A percentile compares a stretch with the other conserved stretches of the same genome.
phyloP scores from a whole-genome alignment of 2,113 vertebrate genomes.

The Phocoena sinus region DNA sequence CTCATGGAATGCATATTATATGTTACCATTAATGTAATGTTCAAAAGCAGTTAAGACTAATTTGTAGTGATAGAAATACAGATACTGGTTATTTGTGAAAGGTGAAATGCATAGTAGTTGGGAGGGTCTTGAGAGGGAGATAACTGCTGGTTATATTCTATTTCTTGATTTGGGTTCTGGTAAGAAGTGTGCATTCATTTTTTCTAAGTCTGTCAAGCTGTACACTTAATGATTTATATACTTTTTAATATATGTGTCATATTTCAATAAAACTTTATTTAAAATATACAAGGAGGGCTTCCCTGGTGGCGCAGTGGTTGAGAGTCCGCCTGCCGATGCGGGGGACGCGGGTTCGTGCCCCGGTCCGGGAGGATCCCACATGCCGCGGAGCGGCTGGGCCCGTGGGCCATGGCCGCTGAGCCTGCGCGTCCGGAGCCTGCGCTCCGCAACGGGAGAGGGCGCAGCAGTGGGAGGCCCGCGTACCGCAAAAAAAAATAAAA shows the following conservation, averaged over 20 bases:
- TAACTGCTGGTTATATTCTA: not conserved
- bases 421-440: too few relatives aligned
- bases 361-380: too few relatives aligned
- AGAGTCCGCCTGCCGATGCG: too few relatives aligned
- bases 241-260: not conserved
- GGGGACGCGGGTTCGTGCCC: too few relatives aligned
- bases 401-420: too few relatives aligned
- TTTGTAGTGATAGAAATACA: not conserved
- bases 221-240: not conserved
- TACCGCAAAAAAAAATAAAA: too few relatives aligned
- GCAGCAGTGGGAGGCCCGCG: too few relatives aligned
- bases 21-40: not conserved
- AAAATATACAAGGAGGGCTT: not conserved
- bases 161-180: not conserved
- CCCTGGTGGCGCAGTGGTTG: too few relatives aligned
- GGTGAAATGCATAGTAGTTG: not conserved
- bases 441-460: too few relatives aligned
- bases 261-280: not conserved
- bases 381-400: too few relatives aligned
- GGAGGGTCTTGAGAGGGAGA: not conserved
- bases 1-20: not conserved
- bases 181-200: not conserved
- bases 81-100: not conserved
- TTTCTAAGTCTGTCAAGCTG: too few relatives aligned
- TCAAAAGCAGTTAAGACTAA: not conserved